Percentiles rank a stretch among this genome's conserved stretches.
phyloP scores from a whole-genome alignment of 2,113 vertebrate genomes.

The Cochlearius cochlearius region DNA sequence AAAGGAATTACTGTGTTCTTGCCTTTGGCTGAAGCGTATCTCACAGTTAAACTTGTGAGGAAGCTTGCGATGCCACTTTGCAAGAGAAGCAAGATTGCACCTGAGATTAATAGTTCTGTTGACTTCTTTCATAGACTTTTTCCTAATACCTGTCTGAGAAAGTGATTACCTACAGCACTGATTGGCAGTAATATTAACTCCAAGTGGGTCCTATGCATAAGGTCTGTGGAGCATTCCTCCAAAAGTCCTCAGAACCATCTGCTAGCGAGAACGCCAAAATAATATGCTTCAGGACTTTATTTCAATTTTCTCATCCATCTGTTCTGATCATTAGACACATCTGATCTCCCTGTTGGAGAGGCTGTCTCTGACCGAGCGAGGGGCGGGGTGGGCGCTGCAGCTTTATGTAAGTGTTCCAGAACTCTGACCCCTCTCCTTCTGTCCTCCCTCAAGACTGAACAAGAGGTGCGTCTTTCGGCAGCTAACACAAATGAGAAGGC shows the following conservation, averaged over 20 bases:
- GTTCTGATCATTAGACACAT: constrained; percentile 50
- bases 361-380: neutral
- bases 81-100: neutral
- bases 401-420: neutral
- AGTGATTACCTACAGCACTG: neutral
- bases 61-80: neutral
- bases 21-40: neutral
- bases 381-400: neutral
- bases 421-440: neutral
- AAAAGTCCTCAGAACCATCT: neutral
- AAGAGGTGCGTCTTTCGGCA: neutral
- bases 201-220: neutral
- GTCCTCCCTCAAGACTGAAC: neutral
- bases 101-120: neutral
- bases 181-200: neutral
- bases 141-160: neutral
- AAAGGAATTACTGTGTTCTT: neutral
- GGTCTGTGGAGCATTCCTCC: neutral
- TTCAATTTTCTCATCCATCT: constrained; percentile 47
- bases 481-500: neutral
- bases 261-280: constrained; percentile 11
- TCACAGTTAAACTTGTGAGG: neutral
- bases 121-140: neutral
- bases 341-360: neutral
- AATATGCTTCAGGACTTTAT: constrained; percentile 32